Base-by-base conservation (phyloP, 1,140 invertebrate species). In the Euglossa dilemma region DNA sequence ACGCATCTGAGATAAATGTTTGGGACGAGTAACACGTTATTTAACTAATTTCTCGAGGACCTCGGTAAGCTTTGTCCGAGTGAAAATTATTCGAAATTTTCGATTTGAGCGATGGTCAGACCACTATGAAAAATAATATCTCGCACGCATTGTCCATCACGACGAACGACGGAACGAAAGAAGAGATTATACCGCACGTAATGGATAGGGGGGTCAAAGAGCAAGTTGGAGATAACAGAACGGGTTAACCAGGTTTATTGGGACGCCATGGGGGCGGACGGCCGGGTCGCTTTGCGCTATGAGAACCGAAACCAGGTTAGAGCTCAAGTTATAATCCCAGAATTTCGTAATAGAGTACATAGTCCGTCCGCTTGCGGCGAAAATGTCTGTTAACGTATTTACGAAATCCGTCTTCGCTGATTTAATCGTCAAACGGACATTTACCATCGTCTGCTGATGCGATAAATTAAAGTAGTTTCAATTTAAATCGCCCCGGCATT, bases 161-260 rank as follows among this genome's bases (percentile, higher is more conserved):
- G 3, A 6, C 18, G 67, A 23, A 70, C 23, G 12, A 14, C 16
- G 8, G 20, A 74, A 25, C 9, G n/a, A 28, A 76, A 52, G 74
- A 76, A 64, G 45, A 45, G 74, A 76, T 76, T 52, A 52, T 16
- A 28, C 12, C 5, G 25, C n/a, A 52, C 20, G 47, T 50, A 76
- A 63, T 36, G 20, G 28, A 36, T 36, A 28, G 23, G 43, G 36
- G 28, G 56, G 72, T 63, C 59, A 50, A 50, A 50, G 73, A 50
- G 18, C 73, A 36, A 63, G 25, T 36, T 63, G 18, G 20, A 76
- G 59, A 64, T 64, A 76, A 36, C 61, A 18, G 57, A 52, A 76
- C 59, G 59, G 59, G 47, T 76, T 76, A 76, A 76, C 59, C 56
- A 50, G 73, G 73, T 76, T 76, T 64, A 76, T 63, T 18, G 59